A percentile compares a stretch with the other conserved stretches of the same genome.
These are phyloP conservation scores for Rhinoraja longicauda DNA, from an alignment of 2,797 vertebrate genomes.

Conservation along the genomic window DNA sequence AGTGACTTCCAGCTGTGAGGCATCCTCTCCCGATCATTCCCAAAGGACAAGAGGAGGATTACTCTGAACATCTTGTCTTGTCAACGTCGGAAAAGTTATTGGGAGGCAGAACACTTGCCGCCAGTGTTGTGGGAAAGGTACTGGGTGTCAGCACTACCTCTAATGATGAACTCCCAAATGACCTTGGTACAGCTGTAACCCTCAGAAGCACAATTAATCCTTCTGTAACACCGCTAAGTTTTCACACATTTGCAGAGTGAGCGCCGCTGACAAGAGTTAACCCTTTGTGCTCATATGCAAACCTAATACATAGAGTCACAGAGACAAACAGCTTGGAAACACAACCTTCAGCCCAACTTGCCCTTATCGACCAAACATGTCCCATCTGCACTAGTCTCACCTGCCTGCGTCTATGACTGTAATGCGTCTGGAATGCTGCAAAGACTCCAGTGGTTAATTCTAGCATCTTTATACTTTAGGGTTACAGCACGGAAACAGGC, in stretches of 20 bases:
- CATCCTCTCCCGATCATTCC: constrained; percentile 43
- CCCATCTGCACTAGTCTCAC: too few relatives aligned
- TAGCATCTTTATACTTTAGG: not conserved
- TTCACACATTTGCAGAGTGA: not conserved
- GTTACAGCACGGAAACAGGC: too few relatives aligned
- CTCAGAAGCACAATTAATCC: not conserved
- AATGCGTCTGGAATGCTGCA: not conserved
- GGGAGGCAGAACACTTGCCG: not conserved
- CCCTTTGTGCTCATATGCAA: not conserved
- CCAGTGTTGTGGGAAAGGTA: constrained; percentile 19
- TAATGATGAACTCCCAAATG: constrained; percentile 2
- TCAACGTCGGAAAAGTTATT: constrained; percentile 27
- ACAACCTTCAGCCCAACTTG: too few relatives aligned
- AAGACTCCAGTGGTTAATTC: not conserved
- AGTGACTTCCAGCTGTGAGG: constrained; percentile 48
- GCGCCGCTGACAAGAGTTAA: not conserved
- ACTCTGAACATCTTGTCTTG: constrained; percentile 43
- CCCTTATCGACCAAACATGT: too few relatives aligned
- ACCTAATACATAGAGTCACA: too few relatives aligned
- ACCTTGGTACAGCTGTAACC: constrained; percentile 30
- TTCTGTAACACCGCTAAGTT: not conserved
- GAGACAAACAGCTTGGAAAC: too few relatives aligned
- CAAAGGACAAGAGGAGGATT: constrained; percentile 42
- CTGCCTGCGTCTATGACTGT: too few relatives aligned
- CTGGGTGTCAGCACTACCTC: constrained; percentile 14